Evolutionary conservation across 2,113 vertebrate species (phyloP).

Genomic region (Chionomys nivalis): DNA sequence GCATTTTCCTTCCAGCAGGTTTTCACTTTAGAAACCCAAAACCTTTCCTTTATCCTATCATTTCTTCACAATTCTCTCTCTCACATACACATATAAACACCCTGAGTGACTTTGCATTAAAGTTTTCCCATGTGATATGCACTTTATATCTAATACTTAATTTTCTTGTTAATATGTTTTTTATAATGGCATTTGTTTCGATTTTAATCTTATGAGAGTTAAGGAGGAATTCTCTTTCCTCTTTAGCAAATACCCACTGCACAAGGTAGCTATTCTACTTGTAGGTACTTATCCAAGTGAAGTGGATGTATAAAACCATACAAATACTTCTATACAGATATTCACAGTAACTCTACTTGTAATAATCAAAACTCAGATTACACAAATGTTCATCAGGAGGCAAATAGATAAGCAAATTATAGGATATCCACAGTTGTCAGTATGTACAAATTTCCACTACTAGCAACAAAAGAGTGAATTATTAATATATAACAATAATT

Average conservation of each 20-base stretch:
- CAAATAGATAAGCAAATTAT: neutral
- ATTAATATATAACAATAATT: neutral
- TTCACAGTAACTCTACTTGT: neutral
- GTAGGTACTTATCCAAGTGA: conserved; percentile 20
- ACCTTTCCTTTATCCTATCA: neutral
- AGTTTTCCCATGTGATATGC: neutral
- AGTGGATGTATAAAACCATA: neutral
- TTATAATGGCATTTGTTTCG: neutral
- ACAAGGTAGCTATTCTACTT: neutral
- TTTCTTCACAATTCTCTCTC: neutral
- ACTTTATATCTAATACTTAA: neutral
- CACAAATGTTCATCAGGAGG: neutral
- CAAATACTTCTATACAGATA: neutral
- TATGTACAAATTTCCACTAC: neutral
- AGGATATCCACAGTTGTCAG: neutral
- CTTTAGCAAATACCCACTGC: neutral
- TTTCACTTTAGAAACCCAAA: neutral
- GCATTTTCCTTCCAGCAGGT: neutral
- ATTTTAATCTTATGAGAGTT: neutral
- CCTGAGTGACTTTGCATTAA: neutral
- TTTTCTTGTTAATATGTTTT: neutral
- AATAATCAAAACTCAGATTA: neutral
- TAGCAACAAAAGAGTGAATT: neutral
- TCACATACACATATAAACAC: neutral
- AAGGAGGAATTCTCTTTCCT: neutral